Conservation (phyloP, 92 coral and sea anemone species). For the Anthopleura xanthogrammica region DNA sequence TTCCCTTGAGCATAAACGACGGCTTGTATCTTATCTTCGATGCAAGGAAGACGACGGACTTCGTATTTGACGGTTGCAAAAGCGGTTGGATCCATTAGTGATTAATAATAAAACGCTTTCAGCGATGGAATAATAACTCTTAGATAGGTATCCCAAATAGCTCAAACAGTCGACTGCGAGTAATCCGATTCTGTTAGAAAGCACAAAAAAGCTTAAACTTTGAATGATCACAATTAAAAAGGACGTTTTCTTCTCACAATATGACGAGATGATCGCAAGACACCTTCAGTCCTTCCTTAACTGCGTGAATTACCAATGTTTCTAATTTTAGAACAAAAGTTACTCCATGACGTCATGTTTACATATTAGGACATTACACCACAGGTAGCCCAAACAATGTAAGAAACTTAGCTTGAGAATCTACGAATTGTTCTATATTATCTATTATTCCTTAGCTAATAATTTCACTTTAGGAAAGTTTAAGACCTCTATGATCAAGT, state of each 20-base stretch:
- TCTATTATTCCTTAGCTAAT: no score
- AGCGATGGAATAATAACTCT: not conserved
- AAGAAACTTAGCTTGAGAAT: no score
- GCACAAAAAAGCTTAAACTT: not conserved
- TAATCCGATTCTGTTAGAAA: not conserved
- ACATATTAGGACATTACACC: not conserved
- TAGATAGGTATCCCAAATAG: not conserved
- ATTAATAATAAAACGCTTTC: conserved; percentile 1
- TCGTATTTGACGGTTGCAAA: conserved; percentile 74
- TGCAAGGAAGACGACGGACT: conserved; percentile 75
- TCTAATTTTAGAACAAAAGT: conserved; percentile 22
- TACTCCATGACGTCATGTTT: not conserved
- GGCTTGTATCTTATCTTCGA: conserved; percentile 83
- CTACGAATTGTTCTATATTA: no score
- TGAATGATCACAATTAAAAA: not conserved
- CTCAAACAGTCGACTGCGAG: no score
- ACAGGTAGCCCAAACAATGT: not conserved
- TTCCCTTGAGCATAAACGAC: conserved; percentile 81
- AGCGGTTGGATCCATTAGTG: conserved; percentile 72
- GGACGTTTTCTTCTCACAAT: not conserved
- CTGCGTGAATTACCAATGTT: conserved; percentile 24
- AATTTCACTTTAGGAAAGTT: no score
- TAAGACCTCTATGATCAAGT: no score
- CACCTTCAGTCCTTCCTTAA: not conserved
- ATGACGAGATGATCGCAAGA: not conserved